These are phyloP conservation scores for Actinia equina DNA, from an alignment of 64 coral and sea anemone species.

Conservation along the genomic window DNA sequence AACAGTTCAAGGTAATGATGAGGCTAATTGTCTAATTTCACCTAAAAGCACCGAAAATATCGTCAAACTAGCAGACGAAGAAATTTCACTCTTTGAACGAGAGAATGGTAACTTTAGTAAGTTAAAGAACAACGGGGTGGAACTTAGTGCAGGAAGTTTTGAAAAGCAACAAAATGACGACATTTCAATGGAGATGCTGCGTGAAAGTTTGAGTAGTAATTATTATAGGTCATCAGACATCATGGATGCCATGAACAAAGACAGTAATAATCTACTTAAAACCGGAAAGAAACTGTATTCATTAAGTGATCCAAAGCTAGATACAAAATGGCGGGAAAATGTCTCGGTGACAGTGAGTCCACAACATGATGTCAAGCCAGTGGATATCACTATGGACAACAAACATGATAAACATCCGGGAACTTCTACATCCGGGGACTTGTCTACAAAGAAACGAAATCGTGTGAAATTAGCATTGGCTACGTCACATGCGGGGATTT, in stretches of 20 bases:
- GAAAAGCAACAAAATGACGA: neutral
- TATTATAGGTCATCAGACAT: neutral
- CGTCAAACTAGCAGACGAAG: neutral
- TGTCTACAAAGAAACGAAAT: neutral
- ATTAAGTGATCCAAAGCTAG: neutral
- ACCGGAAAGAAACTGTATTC: neutral
- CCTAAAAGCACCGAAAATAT: neutral
- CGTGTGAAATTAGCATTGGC: constrained; percentile 9
- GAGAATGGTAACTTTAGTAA: neutral
- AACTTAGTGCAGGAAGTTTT: neutral
- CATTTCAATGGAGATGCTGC: neutral
- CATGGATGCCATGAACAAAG: neutral
- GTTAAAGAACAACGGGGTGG: neutral
- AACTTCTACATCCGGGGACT: neutral
- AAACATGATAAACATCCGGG: neutral
- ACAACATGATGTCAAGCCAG: neutral
- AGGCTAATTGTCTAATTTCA: neutral
- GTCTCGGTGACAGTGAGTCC: neutral
- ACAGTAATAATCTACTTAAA: neutral
- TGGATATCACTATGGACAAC: neutral
- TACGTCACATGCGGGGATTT: constrained; percentile 18
- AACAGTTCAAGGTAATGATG: neutral
- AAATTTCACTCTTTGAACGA: neutral
- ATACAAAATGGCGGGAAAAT: neutral
- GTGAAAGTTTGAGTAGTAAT: neutral